Evolutionary conservation across 2,888 invertebrate genomes (phyloP), one percentile per base, ranked within the genome.

Genomic region (Amphipoea oculea): DNA sequence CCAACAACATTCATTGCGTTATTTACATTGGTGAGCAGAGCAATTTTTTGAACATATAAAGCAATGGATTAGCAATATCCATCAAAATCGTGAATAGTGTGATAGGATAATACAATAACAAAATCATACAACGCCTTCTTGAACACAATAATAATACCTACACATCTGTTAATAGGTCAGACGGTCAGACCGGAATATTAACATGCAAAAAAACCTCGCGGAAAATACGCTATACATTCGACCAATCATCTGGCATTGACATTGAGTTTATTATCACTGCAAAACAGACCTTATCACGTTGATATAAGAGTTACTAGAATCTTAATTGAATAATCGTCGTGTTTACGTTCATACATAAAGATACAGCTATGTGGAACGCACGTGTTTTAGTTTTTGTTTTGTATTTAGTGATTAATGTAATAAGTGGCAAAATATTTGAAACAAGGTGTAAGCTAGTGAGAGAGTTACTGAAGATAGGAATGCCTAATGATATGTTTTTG

Each of bases 371-470:
- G 95, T 90, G 92, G 91, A 84, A 65, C 85, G 87, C 91, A 90
- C 95, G 94, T 93, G 92, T 93, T 66, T 76, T 91, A 63, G 60
- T 91, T 81, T 81, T 91, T 73, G 68, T 90, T 76, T 65, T 90
- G n/a, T 78, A 72, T 86, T 86, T 83, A 23, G 17, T 89, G 76
- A 69, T 88, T 83, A 82, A 83, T 54, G 60, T 86, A 73, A 90
- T 88, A 29, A 75, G 81, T 86, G 90, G 88, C 42, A 96, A 93
- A 85, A 91, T 89, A 80, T 95, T 93, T 80, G 95, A 95, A 4
- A 95, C 95, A 0, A 90, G 96, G 84, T 96, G 96, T 79, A 96
- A 96, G 76, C 84, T 96, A 29, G 95, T 94, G 4, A 92, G 95
- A 5, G 95, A 96, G 68, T 83, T 95, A 73, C 79, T 96, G 0